These are phyloP conservation scores for Miniopterus natalensis DNA, from an alignment of 2,113 vertebrate genomes.

Conservation along the genomic window DNA sequence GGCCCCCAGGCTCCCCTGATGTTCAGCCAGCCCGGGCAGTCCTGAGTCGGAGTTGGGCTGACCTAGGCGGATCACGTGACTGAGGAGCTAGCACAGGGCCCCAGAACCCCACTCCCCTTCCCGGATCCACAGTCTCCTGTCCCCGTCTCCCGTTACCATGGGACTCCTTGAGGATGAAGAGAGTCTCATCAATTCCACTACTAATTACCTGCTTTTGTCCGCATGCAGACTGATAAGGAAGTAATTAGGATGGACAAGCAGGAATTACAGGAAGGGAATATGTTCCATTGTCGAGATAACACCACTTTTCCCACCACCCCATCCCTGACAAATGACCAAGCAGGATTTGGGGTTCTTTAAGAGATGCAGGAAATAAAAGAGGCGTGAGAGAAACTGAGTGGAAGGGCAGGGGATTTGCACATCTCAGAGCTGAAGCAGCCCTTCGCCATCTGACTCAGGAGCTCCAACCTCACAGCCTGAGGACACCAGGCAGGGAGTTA, in stretches of 20 bases:
- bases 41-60: not conserved
- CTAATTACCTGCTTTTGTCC: slow-evolving; percentile 86
- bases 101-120: not conserved
- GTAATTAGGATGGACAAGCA: slow-evolving; percentile 87
- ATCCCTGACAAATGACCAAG: not conserved
- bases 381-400: rapidly evolving
- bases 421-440: not conserved
- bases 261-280: slow-evolving; percentile 83
- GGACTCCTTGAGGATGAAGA: slow-evolving; percentile 73
- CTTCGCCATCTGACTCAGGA: not conserved
- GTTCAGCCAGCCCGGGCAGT: too few species aligned
- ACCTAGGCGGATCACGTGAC: not conserved
- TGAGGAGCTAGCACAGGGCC: not conserved
- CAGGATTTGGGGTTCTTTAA: rapidly evolving
- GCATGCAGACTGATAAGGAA: slow-evolving; percentile 86
- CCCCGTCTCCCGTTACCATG: not conserved
- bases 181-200: slow-evolving; percentile 82
- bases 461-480: not conserved
- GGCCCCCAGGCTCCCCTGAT: not conserved
- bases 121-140: not conserved
- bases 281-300: slow-evolving; percentile 83
- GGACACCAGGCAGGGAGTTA: not conserved
- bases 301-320: not conserved
- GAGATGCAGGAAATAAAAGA: not conserved
- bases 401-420: rapidly evolving